These are phyloP conservation scores for Plectropomus leopardus DNA, from an alignment of 2,113 vertebrate genomes.

Conservation along the genomic window DNA sequence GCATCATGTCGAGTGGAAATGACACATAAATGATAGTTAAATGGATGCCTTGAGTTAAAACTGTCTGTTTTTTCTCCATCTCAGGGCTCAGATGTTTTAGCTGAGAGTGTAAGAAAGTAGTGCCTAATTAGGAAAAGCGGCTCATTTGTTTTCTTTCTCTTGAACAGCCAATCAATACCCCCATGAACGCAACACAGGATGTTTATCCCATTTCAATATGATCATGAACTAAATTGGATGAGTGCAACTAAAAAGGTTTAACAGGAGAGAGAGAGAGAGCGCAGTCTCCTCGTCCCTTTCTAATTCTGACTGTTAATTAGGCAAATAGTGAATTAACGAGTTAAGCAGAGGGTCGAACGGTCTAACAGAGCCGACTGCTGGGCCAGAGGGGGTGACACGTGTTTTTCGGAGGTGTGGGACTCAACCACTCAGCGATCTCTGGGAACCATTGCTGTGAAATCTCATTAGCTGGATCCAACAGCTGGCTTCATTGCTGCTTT, in stretches of 20 bases:
- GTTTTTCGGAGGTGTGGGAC: slow-evolving; percentile 12
- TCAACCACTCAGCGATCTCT: slow-evolving; percentile 2
- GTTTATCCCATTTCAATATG: background rate
- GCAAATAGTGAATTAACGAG: slow-evolving; percentile 23
- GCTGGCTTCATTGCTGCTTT: slow-evolving; percentile 46
- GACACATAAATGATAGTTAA: background rate
- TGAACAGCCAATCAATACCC: slow-evolving; percentile 47
- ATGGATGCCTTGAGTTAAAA: background rate
- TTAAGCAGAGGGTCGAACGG: background rate
- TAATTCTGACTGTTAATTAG: slow-evolving; percentile 26
- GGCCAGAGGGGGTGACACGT: slow-evolving; percentile 6
- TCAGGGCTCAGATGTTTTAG: slow-evolving; percentile 16
- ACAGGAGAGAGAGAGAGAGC: background rate
- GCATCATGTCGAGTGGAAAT: background rate
- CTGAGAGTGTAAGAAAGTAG: slow-evolving; percentile 33
- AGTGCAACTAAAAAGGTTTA: slow-evolving; percentile 23
- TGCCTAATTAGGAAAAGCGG: slow-evolving; percentile 45
- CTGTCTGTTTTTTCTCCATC: background rate
- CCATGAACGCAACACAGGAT: background rate
- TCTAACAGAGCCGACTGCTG: slow-evolving; percentile 11
- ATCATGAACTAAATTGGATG: slow-evolving; percentile 31
- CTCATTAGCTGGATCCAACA: slow-evolving; percentile 53
- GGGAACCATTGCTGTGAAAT: slow-evolving; percentile 39
- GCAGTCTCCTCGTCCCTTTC: background rate
- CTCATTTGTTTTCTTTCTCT: slow-evolving; percentile 12